Base-by-base conservation (phyloP, 2,113 vertebrate genomes). In the Pollimyrus isidori region DNA sequence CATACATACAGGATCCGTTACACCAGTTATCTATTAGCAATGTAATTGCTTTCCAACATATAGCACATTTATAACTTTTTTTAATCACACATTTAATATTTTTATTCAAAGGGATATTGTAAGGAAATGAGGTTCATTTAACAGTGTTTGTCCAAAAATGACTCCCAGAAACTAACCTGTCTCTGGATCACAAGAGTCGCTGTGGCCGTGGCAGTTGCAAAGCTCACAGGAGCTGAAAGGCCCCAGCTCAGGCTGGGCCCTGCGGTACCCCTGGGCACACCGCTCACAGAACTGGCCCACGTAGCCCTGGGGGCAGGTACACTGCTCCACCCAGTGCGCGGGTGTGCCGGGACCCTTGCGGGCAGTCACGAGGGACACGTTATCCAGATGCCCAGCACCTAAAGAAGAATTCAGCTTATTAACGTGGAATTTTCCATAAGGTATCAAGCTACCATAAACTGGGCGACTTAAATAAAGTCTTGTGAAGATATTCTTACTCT, bases 281-380 rank as follows among this genome's bases (percentile, higher is more conserved):
- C 88, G 92, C 94, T 99, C 98, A 88, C 98, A 99, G 89, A 98
- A 98, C 92, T 99, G 98, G 3, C 98, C 98, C 89, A 96, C 92
- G 0, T 99, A 99, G 0, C 97, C 98, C 21, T 92, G 93, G 0
- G 98, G 98, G 69, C 98, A 99, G 0, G 95, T 97, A 91, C 98
- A 99, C 88, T 92, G 96, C 93, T 99, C 98, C 90, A 99, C 98
- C 98, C 98, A 99, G 0, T 93, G 90, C 1, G 96, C 98, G 0
- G 97, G 95, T 13, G 90, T 73, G 0, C 98, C 98, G 0, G 95
- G 91, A 0, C 96, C 97, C 0, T 92, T 95, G 0, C 90, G 95
- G 3, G 98, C 98, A 0, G 96, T 98, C 5, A 96, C 93, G 90
- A 99, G 90, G 80, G 96, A 95, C 84, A 99, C 97, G 0, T 97